Conservation (phyloP, 2,888 invertebrate genomes). For the Phyllotreta striolata region DNA sequence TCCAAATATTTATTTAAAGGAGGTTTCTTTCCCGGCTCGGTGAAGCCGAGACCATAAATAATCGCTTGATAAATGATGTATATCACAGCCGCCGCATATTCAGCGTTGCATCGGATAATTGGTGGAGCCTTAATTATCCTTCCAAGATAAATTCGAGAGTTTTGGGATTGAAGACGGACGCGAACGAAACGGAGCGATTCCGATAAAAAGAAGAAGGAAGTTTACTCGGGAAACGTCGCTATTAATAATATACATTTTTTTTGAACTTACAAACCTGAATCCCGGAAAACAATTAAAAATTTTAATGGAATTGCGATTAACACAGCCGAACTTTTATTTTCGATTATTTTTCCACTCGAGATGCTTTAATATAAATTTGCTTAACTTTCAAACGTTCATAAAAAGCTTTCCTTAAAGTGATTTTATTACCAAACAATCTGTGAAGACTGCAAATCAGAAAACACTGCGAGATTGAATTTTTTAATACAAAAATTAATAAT, state of each 20-base stretch:
- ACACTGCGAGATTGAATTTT: too few relatives aligned
- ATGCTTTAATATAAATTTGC: neutral
- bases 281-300: constrained; percentile 13
- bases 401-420: too few relatives aligned
- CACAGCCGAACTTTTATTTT: constrained; percentile 1
- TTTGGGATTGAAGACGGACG: constrained; percentile 15
- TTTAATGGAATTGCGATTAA: constrained; percentile 7
- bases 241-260: constrained; percentile 9
- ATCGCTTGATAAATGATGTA: constrained; percentile 31
- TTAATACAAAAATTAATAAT: too few relatives aligned
- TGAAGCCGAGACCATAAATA: constrained; percentile 29
- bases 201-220: constrained; percentile 11
- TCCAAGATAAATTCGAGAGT: constrained; percentile 20
- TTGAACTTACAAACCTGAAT: constrained; percentile 7
- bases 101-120: constrained; percentile 30
- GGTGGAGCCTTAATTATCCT: constrained; percentile 27
- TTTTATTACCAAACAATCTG: too few relatives aligned
- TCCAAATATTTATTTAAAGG: too few relatives aligned
- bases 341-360: constrained; percentile 6
- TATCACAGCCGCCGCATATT: constrained; percentile 24
- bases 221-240: constrained; percentile 3
- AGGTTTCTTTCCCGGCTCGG: neutral
- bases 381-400: too few relatives aligned
- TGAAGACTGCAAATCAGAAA: too few relatives aligned
- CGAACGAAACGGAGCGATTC: constrained; percentile 19